phyloP scores from a whole-genome alignment of 2,888 invertebrate species.

The Oligia fasciuncula region DNA sequence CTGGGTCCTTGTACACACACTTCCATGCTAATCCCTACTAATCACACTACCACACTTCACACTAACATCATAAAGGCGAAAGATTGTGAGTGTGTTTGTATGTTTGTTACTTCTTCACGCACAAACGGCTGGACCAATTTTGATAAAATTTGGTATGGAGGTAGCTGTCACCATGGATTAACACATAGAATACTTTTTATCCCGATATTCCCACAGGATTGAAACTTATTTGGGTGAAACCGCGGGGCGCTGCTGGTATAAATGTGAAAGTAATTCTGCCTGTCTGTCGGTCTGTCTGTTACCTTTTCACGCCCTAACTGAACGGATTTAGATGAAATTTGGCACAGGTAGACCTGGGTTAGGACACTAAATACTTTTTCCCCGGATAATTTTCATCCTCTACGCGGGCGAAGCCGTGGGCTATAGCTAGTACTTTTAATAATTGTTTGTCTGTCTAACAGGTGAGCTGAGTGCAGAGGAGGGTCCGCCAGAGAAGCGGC shows the following conservation, averaged over 20 bases:
- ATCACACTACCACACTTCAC: no score
- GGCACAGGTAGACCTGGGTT: neutral
- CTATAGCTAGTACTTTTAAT: neutral
- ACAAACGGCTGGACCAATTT: no score
- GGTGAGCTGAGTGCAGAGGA: conserved; percentile 75
- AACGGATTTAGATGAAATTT: neutral
- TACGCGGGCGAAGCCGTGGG: neutral
- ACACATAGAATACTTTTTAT: no score
- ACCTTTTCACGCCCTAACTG: neutral
- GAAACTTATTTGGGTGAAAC: no score
- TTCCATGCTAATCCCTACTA: neutral
- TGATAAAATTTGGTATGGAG: no score
- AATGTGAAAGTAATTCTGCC: no score
- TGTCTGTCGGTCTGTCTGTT: neutral
- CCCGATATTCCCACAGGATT: no score
- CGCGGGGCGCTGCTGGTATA: no score
- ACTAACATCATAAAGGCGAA: neutral
- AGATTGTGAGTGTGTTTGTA: no score
- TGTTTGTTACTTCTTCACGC: no score
- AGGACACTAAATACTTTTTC: neutral
- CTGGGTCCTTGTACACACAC: no score
- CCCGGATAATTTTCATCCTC: neutral
- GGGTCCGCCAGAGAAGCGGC: conserved; percentile 81
- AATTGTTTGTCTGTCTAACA: neutral
- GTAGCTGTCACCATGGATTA: no score